These are phyloP conservation scores for Sciaenops ocellatus DNA, from an alignment of 2,797 vertebrate genomes.

Conservation along the genomic window DNA sequence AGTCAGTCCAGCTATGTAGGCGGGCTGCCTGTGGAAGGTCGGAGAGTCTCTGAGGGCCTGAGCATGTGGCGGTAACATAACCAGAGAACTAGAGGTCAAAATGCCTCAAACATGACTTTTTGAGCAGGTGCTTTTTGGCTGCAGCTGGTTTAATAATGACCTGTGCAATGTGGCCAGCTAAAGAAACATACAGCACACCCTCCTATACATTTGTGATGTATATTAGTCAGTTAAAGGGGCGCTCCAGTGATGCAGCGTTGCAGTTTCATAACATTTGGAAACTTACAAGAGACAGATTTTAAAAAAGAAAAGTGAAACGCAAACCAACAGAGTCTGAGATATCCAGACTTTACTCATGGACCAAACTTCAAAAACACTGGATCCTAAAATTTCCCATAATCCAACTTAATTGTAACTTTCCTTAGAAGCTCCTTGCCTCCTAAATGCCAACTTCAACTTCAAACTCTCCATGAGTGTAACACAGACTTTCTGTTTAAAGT, in stretches of 20 bases:
- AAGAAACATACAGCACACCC: not conserved
- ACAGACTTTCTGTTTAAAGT: not conserved
- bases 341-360: not conserved
- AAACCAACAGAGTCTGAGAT: not conserved
- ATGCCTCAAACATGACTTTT: slow-evolving; percentile 69
- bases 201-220: not conserved
- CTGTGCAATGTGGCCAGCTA: slow-evolving; percentile 6
- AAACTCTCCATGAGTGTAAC: not conserved
- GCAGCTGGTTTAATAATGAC: slow-evolving; percentile 58
- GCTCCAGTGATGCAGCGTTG: not conserved
- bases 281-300: not conserved
- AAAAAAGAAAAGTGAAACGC: not conserved
- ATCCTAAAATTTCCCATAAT: slow-evolving; percentile 15
- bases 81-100: slow-evolving; percentile 54
- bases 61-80: slow-evolving; percentile 64
- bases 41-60: slow-evolving; percentile 54
- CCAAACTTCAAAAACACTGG: not conserved
- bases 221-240: not conserved
- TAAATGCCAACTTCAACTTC: not conserved
- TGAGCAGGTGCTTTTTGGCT: slow-evolving; percentile 62
- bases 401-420: not conserved
- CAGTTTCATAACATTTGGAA: not conserved
- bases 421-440: not conserved
- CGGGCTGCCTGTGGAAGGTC: slow-evolving; percentile 39
- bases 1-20: slow-evolving; percentile 60